phyloP scores from a whole-genome alignment of 1,140 invertebrate genomes.

The Aphis gossypii region DNA sequence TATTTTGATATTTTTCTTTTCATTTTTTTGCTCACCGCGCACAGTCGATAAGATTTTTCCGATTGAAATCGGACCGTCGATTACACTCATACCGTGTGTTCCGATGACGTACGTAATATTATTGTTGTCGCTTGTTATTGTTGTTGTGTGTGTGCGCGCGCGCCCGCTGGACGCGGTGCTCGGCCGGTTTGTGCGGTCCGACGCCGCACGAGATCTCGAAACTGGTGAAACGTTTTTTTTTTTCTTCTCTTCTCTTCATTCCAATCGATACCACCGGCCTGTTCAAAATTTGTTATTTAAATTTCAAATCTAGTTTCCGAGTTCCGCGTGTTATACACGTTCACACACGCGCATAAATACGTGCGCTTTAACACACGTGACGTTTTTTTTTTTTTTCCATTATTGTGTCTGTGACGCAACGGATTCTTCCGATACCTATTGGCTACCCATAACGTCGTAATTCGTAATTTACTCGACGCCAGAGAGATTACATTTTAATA shows the following conservation, averaged over 20 bases:
- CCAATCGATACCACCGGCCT: neutral
- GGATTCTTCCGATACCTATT: too few relatives aligned
- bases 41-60: too few relatives aligned
- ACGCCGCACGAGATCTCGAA: neutral
- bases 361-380: too few relatives aligned
- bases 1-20: neutral
- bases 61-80: too few relatives aligned
- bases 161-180: too few relatives aligned
- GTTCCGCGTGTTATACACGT: neutral
- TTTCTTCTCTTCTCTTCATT: neutral
- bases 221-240: neutral
- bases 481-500: slow-evolving; percentile 5
- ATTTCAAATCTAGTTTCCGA: neutral
- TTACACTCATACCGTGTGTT: too few relatives aligned
- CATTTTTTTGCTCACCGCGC: too few relatives aligned
- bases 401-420: too few relatives aligned
- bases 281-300: neutral
- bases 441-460: too few relatives aligned
- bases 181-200: neutral
- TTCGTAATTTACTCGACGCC: neutral
- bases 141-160: too few relatives aligned
- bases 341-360: neutral
- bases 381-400: too few relatives aligned
- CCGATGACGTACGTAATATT: neutral
- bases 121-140: neutral